Percentiles rank a stretch among this genome's conserved stretches.
Evolutionary conservation across 2,888 invertebrate genomes (phyloP).

Genomic region (Copidosoma aretas): DNA sequence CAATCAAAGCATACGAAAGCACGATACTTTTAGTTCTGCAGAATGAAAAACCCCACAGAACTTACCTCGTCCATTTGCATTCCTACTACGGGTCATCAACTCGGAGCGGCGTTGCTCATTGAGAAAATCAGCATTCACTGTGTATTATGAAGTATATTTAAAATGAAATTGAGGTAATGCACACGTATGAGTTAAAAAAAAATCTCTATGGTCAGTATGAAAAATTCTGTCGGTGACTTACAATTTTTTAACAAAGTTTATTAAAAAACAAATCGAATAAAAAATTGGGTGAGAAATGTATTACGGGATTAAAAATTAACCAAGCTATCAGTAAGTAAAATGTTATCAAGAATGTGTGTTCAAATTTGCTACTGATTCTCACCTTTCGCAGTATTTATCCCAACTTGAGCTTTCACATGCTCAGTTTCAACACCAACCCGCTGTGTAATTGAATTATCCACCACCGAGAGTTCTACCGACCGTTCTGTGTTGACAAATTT

Average conservation of each 20-base stretch:
- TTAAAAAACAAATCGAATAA: too few species aligned
- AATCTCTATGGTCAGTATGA: background rate
- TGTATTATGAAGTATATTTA: slow-evolving; percentile 39
- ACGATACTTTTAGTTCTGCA: slow-evolving; percentile 26
- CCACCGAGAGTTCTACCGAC: slow-evolving; percentile 38
- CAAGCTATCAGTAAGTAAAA: too few species aligned
- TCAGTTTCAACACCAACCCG: slow-evolving; percentile 34
- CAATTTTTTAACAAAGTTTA: background rate
- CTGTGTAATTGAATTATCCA: slow-evolving; percentile 40
- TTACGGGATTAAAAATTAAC: too few species aligned
- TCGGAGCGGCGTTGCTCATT: slow-evolving; percentile 57
- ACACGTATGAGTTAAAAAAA: background rate
- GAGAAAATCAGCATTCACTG: slow-evolving; percentile 55
- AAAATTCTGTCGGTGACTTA: too few species aligned
- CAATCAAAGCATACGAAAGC: slow-evolving; percentile 20
- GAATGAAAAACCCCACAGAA: slow-evolving; percentile 27
- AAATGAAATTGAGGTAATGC: slow-evolving; percentile 19
- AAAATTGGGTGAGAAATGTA: too few species aligned
- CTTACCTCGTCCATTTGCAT: slow-evolving; percentile 54
- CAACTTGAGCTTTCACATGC: slow-evolving; percentile 12
- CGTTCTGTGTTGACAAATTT: slow-evolving; percentile 40
- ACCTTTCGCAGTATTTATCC: slow-evolving; percentile 33
- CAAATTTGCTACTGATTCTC: slow-evolving; percentile 4
- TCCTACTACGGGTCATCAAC: slow-evolving; percentile 49
- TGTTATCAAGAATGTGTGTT: too few species aligned